Conservation (phyloP, 2,888 invertebrate species). For the Pristionchus exspectatus region DNA sequence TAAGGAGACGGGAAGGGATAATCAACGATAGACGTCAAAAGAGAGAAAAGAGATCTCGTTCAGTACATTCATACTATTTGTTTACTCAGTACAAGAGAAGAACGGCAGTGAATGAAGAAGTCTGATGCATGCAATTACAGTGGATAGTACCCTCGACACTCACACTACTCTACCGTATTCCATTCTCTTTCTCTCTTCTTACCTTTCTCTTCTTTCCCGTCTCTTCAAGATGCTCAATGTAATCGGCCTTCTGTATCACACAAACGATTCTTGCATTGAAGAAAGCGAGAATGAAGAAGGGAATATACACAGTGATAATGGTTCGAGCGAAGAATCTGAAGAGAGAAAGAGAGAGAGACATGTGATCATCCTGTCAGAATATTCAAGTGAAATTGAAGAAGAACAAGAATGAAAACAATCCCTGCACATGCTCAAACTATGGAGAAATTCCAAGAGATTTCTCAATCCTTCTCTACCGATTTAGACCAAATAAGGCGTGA, state of each 20-base stretch:
- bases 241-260: slow-evolving; percentile 60
- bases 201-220: slow-evolving; percentile 28
- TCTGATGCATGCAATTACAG: not conserved
- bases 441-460: not conserved
- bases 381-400: not conserved
- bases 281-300: slow-evolving; percentile 71
- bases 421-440: not conserved
- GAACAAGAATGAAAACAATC: not conserved
- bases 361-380: not conserved
- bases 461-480: not conserved
- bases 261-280: slow-evolving; percentile 73
- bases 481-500: slow-evolving; percentile 3
- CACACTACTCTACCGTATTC: not conserved
- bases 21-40: not conserved
- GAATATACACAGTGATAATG: slow-evolving; percentile 73
- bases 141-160: not conserved
- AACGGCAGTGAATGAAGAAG: not conserved
- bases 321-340: slow-evolving; percentile 60
- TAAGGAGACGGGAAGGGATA: slow-evolving; percentile 19
- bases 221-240: slow-evolving; percentile 15
- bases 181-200: not conserved
- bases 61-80: not conserved
- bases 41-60: not conserved
- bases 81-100: not conserved
- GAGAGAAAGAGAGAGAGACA: not conserved